Conservation (phyloP, 2,113 vertebrate species). For the Phylloscopus whistleri region DNA sequence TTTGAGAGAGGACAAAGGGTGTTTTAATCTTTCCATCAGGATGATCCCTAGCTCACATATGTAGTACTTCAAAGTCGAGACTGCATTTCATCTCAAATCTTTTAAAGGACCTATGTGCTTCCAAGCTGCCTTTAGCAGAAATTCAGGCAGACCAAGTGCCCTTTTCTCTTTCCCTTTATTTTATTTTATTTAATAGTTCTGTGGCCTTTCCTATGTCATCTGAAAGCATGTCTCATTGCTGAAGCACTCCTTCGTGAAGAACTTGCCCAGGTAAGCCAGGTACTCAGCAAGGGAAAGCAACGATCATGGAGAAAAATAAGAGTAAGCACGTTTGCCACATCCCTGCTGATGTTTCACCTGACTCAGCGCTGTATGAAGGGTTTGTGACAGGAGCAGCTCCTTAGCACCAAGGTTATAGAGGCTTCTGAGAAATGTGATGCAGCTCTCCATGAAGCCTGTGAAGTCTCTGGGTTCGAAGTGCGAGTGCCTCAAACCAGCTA, state of each 20-base stretch:
- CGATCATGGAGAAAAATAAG: neutral
- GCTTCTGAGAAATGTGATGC: neutral
- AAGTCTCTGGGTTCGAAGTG: neutral
- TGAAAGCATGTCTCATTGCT: neutral
- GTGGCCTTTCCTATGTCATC: neutral
- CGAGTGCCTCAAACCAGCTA: neutral
- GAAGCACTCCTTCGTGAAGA: neutral
- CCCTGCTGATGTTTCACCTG: conserved; percentile 7
- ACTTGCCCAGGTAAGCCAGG: neutral
- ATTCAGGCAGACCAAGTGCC: neutral
- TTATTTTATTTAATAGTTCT: neutral
- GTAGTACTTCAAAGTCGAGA: neutral
- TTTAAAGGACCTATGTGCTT: neutral
- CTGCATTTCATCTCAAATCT: neutral
- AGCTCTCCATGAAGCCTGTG: neutral
- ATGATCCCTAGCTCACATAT: neutral
- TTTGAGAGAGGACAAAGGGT: neutral
- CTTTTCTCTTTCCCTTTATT: neutral
- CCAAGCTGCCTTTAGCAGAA: neutral
- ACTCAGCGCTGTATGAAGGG: neutral
- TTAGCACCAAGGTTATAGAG: neutral
- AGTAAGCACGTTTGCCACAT: conserved; percentile 30
- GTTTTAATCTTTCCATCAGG: neutral
- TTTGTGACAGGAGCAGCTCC: conserved; percentile 16
- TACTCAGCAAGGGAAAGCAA: neutral